Evolutionary conservation across 2,113 vertebrate species (phyloP), one percentile per base, ranked within the genome.

Genomic region (Jacana jacana): DNA sequence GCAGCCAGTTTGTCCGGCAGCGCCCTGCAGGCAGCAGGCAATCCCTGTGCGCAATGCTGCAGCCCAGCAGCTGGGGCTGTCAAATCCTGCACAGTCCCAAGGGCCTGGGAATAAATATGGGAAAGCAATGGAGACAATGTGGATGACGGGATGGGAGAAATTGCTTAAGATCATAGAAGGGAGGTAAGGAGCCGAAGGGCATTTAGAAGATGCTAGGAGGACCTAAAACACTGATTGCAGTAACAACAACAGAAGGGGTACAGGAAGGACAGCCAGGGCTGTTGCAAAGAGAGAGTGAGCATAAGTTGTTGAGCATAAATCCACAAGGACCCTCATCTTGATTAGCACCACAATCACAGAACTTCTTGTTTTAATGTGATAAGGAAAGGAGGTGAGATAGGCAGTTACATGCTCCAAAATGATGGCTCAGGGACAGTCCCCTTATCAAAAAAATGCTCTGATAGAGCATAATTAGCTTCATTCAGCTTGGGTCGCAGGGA

Each of bases 331-430:
- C 48, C 49, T 92, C 72, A 86, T 95, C 86, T 91, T 92, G 83
- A 93, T 95, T 97, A 96, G 77, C 39, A 87, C 73, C 57, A 85
- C 89, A 92, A 37, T 91, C 91, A 97, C 10, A 0, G 70, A 95
- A 55, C 30, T 57, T 90, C 55, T 96, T 93, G 79, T 91, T 96
- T 93, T 86, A 83, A 91, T 28, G 2, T 83, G 88, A 90, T 96
- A 96, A 94, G 79, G 48, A 89, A 93, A 81, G 48, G 68, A 91
- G 35, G 85, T 83, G 54, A 96, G 88, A 94, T 95, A 96, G 81
- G 55, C 81, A 88, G 94, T 86, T 71, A 60, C 7, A 54, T 39
- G 46, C 63, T 85, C 60, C 3, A 6, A 86, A 86, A 86, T 51
- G 31, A 52, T 83, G 82, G 55, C 90, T 96, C 71, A 60, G 86